These are phyloP conservation scores for Macrotus californicus DNA, from an alignment of 2,113 vertebrate species.

Conservation along the genomic window DNA sequence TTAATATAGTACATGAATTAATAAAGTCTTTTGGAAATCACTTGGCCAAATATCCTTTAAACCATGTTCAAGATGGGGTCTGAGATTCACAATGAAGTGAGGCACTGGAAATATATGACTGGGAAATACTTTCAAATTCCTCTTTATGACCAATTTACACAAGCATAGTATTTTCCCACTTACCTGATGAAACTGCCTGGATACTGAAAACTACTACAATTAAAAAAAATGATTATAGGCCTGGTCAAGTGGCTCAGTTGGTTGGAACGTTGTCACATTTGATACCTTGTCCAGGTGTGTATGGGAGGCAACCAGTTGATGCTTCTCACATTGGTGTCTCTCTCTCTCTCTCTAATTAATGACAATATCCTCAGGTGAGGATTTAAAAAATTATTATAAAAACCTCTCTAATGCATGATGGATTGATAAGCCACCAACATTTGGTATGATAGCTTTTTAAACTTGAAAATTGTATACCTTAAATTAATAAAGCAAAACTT, in stretches of 20 bases:
- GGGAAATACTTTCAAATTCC: slow-evolving; percentile 59
- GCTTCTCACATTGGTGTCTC: too few species aligned
- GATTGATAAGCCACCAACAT: slow-evolving; percentile 43
- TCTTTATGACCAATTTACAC: slow-evolving; percentile 57
- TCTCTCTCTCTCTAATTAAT: too few species aligned
- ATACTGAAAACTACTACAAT: slow-evolving; percentile 51
- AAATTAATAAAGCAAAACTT: slow-evolving; percentile 68
- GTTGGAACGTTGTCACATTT: too few species aligned
- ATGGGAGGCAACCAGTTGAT: too few species aligned
- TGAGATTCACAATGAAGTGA: slow-evolving; percentile 58
- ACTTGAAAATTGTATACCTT: slow-evolving; percentile 24
- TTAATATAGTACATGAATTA: slow-evolving; percentile 20
- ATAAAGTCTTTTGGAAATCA: slow-evolving; percentile 67
- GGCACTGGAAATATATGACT: slow-evolving; percentile 75
- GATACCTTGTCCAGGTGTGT: too few species aligned
- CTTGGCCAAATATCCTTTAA: slow-evolving; percentile 63
- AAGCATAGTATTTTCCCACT: neutral
- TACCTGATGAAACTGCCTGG: neutral
- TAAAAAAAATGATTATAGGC: too few species aligned
- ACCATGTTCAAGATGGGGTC: slow-evolving; percentile 63
- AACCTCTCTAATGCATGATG: slow-evolving; percentile 64
- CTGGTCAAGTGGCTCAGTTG: too few species aligned
- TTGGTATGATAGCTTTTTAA: slow-evolving; percentile 59
- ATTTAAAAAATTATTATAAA: slow-evolving; percentile 53
- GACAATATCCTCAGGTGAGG: too few species aligned